Conservation (phyloP, 2,113 vertebrate species). For the Gopherus flavomarginatus region DNA sequence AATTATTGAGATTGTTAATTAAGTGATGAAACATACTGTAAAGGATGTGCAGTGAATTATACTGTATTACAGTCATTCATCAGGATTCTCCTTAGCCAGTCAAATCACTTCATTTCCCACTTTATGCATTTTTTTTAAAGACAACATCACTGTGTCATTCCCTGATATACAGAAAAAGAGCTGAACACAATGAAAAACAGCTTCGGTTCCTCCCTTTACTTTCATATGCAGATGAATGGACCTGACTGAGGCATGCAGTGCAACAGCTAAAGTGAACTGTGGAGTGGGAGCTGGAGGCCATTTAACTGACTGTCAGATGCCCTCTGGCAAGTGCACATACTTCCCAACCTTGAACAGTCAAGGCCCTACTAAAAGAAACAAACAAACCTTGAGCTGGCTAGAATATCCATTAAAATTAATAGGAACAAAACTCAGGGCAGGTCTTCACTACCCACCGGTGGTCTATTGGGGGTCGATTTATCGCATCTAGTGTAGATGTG, state of each 20-base stretch:
- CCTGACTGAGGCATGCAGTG: neutral
- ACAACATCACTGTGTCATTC: fast-evolving
- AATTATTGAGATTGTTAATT: neutral
- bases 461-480: no score
- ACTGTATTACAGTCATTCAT: neutral
- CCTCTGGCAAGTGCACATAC: neutral
- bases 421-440: neutral
- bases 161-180: neutral
- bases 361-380: neutral
- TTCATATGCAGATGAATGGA: neutral
- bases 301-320: neutral
- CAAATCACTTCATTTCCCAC: neutral
- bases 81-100: neutral
- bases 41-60: neutral
- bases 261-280: neutral
- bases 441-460: no score
- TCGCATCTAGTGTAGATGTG: no score
- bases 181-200: fast-evolving
- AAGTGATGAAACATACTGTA: neutral
- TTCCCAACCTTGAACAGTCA: neutral
- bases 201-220: neutral
- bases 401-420: neutral
- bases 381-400: neutral
- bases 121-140: neutral
- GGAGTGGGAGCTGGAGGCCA: neutral